Base-by-base conservation (phyloP, 2,113 vertebrate species). In the Dinomys branickii region DNA sequence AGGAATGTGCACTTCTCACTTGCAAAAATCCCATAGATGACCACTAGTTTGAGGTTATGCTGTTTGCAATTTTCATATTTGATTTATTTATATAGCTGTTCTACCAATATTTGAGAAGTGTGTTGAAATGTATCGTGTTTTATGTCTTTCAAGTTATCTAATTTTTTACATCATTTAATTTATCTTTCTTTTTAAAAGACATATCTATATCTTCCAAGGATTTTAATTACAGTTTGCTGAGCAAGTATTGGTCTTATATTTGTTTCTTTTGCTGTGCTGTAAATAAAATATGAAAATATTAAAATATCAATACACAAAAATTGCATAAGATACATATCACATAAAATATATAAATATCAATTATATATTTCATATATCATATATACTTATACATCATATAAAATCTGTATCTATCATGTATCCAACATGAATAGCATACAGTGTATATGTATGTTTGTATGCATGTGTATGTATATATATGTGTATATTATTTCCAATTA, bases 221-320 rank as follows among this genome's bases (percentile, higher is more conserved):
- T 91, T 85, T 81, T 67, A 30, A 82, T 81, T 65, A 26, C 63
- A 75, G 2, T 5, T 80, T 91, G 3, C 12, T 73, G 35, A 44
- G 22, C 7, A 88, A 50, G 13, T 63, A 30, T 77, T 77, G 24
- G 12, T 16, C 63, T 91, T 87, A 14, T 26, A 17, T 80, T 50
- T 80, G 13, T 81, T 89, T 54, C 35, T 56, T 95, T 88, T 67
- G 52, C 13, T 95, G 85, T 78, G 61, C 24, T 19, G 26, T 87
- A 87, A 93, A 35, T 24, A 93, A 77, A 90, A 65, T 7, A 65
- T 35, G 50, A 97, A 92, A 54, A 87, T 7, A 65, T 35, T 44
- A 97, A 92, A 54, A 87, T 82, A 61, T 71, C 52, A 14, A 58
- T 61, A 63, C 38, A 35, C 44, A 52, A 28, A 35, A 17, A 41